These are phyloP conservation scores for Rhagoletis pomonella DNA, from an alignment of 1,140 invertebrate genomes.

Conservation along the genomic window DNA sequence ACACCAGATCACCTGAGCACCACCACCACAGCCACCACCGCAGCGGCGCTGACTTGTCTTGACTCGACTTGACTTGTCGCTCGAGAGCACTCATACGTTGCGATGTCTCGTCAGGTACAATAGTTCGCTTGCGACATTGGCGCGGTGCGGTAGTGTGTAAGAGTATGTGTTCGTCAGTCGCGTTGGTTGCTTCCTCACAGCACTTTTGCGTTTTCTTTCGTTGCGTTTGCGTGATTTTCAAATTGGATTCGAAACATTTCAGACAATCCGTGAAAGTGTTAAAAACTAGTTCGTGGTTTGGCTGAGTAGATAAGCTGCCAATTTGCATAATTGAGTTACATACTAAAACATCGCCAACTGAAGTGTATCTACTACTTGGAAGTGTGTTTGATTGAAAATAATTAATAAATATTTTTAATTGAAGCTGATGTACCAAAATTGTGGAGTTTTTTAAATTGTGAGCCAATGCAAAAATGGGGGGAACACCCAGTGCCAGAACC, in stretches of 20 bases:
- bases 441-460: neutral
- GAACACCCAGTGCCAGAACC: too few species aligned
- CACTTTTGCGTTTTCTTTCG: neutral
- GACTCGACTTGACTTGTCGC: neutral
- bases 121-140: slow-evolving; percentile 55
- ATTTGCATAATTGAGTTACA: neutral
- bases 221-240: slow-evolving; percentile 7
- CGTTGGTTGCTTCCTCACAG: neutral
- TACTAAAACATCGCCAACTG: too few species aligned
- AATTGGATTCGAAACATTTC: slow-evolving; percentile 9
- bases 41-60: neutral
- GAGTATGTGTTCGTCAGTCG: neutral
- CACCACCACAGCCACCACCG: neutral
- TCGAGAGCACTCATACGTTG: slow-evolving; percentile 15
- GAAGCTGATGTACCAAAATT: neutral
- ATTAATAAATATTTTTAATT: neutral
- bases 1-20: neutral
- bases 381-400: too few species aligned
- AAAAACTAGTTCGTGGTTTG: neutral
- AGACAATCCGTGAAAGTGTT: neutral
- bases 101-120: slow-evolving; percentile 7
- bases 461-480: neutral
- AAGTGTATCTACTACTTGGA: too few species aligned
- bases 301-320: neutral
- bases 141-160: slow-evolving; percentile 54